phyloP scores from a whole-genome alignment of 2,888 invertebrate species.

The Plagiodera versicolora region DNA sequence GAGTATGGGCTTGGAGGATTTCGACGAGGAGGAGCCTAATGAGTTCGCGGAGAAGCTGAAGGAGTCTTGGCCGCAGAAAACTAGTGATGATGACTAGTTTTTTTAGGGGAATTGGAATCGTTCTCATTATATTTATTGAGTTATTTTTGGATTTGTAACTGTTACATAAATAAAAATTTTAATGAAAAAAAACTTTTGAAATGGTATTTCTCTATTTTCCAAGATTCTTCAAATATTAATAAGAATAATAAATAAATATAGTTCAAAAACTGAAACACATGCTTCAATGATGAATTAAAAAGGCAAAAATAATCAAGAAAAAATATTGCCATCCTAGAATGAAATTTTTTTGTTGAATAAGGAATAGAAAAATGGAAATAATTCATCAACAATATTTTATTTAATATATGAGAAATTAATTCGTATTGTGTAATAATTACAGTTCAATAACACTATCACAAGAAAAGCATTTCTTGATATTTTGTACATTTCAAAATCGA shows the following conservation, averaged over 20 bases:
- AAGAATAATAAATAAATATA: no score
- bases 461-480: no score
- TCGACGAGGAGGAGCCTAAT: slow-evolving; percentile 7
- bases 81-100: not conserved
- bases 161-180: no score
- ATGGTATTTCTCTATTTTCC: no score
- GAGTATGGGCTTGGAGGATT: slow-evolving; percentile 13
- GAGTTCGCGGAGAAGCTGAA: slow-evolving; percentile 22
- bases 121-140: no score
- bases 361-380: not conserved
- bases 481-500: not conserved
- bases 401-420: not conserved
- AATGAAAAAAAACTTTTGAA: no score
- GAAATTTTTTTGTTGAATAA: not conserved
- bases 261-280: no score
- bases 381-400: not conserved
- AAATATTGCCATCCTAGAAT: no score
- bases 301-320: no score
- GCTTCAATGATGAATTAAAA: no score
- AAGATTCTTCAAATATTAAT: no score
- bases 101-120: not conserved
- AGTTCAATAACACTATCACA: not conserved
- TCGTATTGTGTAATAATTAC: not conserved
- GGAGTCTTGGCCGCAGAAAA: slow-evolving; percentile 24
- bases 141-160: no score